Evolutionary conservation across 2,113 vertebrate genomes (phyloP), one percentile per base, ranked within the genome.

Genomic region (Craseonycteris thonglongyai): DNA sequence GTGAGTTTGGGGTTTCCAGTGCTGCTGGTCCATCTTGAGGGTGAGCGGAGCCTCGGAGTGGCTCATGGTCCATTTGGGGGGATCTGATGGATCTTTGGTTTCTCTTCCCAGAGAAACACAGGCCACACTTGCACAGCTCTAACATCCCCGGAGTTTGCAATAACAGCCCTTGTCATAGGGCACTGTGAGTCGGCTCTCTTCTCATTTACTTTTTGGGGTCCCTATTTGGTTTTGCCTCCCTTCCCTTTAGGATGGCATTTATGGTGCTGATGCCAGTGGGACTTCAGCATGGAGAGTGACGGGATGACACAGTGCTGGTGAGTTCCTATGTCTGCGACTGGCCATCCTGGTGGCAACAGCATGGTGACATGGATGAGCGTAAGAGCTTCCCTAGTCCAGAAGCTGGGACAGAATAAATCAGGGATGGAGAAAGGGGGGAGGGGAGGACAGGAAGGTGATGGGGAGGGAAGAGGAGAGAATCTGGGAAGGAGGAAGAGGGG

Each of bases 361-460:
- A 0, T 1, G 6, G 7, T 38, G 75, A 10, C 3, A 10, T 35
- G 49, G 51, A 68, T 3, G 2, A 8, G 76, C 35, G 2, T 2
- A 0, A 6, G 72, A 72, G 79, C 26, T 61, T 83, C 66, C 66
- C 42, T 35, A 3, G 61, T 49, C 12, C 80, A 22, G 66, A 47
- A 21, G 40, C 40, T 26, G 35, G 26, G 47, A 42, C 1, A 21
- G 59, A 81, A 12, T 8, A 72, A 18, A 30, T 26, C 74, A 56
- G 49, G 68, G 18, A 5, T 69, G 75, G 26, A 78, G 58, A 72
- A 54, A 75, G 63, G 42, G 18, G 6, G 10, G 2, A 10, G 24
- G 72, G 42, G 22, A 40, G 26, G 24, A 22, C 63, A 58, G 51
- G 56, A 40, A 61, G 28, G 75, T 51, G 33, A 40, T 2, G 24